Evolutionary conservation across 2,113 vertebrate species (phyloP), one percentile per base, ranked within the genome.

Genomic region (Limanda limanda): DNA sequence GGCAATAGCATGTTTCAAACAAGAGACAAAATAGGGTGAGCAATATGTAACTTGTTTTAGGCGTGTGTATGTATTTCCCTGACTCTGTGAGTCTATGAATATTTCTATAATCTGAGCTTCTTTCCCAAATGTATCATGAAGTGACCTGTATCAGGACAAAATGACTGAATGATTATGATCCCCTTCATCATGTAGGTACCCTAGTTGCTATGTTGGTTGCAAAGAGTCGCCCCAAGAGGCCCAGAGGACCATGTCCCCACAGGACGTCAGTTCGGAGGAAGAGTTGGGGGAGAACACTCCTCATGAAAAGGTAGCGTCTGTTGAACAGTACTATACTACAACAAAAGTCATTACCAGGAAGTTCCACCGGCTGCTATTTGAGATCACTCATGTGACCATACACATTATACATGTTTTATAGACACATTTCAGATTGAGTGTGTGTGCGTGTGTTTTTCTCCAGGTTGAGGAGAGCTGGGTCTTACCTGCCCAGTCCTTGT

Each of bases 161-260:
- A 2, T 17, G 1, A 55, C 47, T 47, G 3, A n/a, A 3, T 55
- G 20, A 42, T 10, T 71, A 1, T 8, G 51, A 48, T 81, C 76
- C 17, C 17, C 42, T 57, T 27, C 64, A 27, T 84, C 55, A 72
- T 18, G 0, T 66, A 96, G 96, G 95, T 88, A 93, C 88, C 92
- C 91, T 74, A 83, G 89, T 92, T 93, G 92, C 88, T 91, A 89
- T 93, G 96, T 96, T 11, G 93, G 91, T 89, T 96, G 96, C 91
- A 93, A 94, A 58, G 96, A 97, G 85, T 84, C 86, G 67, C 92
- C 85, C 83, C 93, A 68, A 81, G 93, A 23, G 80, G 89, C 68
- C 89, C 94, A 85, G 92, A 91, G 5, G 59, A 27, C 62, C 0
- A 91, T 89, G 67, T 78, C 93, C 83, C 83, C 94, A 81, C 90